Evolutionary conservation across 2,797 vertebrate species (phyloP).

Genomic region (Urosaurus nigricauda): DNA sequence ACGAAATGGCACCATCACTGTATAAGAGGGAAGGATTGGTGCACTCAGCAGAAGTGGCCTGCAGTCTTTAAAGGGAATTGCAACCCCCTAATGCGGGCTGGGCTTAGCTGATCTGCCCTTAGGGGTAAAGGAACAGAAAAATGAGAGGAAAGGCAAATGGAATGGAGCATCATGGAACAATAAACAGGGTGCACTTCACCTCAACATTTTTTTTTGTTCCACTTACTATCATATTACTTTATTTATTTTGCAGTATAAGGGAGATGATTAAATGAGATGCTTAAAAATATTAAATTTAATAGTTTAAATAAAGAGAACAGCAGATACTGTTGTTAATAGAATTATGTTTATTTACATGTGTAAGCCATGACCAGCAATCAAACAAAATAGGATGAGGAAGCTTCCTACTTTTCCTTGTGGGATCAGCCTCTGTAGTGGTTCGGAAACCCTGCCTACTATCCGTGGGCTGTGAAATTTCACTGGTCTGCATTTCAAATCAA

Average conservation of each 20-base stretch:
- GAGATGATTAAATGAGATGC: not conserved
- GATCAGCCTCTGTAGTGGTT: not conserved
- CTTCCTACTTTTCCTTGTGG: not conserved
- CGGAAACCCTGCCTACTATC: not conserved
- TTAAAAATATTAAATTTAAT: not conserved
- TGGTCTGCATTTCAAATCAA: not conserved
- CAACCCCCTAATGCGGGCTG: not conserved
- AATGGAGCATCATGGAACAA: not conserved
- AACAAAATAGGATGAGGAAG: not conserved
- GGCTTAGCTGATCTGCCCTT: not conserved
- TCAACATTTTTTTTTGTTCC: not conserved
- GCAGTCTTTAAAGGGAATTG: not conserved
- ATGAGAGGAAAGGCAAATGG: not conserved
- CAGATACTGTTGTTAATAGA: not conserved
- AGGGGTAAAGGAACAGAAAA: no score
- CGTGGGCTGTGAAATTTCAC: not conserved
- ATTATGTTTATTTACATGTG: not conserved
- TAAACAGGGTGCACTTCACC: not conserved
- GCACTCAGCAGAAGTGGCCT: not conserved
- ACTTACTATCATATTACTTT: not conserved
- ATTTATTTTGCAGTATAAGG: not conserved
- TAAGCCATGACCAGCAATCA: not conserved
- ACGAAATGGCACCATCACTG: not conserved
- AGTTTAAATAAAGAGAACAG: not conserved
- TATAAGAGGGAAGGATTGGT: not conserved